Base-by-base conservation (phyloP, 1,140 invertebrate genomes). In the Eumeta japonica region DNA sequence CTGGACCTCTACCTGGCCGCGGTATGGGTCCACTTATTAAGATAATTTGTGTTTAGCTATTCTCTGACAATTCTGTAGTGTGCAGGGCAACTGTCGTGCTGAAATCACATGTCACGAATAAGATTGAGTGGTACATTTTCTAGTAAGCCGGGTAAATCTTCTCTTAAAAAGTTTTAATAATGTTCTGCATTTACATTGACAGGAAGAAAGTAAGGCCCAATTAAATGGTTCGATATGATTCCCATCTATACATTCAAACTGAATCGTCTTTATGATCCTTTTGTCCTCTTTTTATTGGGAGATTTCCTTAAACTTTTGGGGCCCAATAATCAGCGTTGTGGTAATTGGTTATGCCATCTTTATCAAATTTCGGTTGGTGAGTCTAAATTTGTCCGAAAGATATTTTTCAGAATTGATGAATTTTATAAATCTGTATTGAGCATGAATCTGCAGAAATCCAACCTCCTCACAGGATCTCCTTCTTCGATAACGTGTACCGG, bases 271-370 rank as follows among this genome's bases (percentile, higher is more conserved):
- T 72, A 57, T 16, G 51, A 41, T 27, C 45, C 38, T 18, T 38
- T 40, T 41, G 42, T 28, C 20, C 40, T 13, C 20, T 57, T 54
- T 37, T 35, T 48, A 45, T 59, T 47, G 14, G 61, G 55, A n/a
- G n/a, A 52, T 73, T 74, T 45, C 57, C 47, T 15, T 37, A 35
- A 17, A 12, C 39, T 47, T 45, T 45, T 7, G 37, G 31, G 10
- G 53, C 47, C 61, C 64, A 71, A 35, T 54, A 44, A 46, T 73
- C 60, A 28, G 43, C 41, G 37, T 73, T 74, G 32, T 67, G 65
- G 11, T 46, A 52, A 46, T 74, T 68, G 13, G 50, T 50, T 13
- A 61, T 49, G 0, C 56, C 58, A 38, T 49, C 52, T 35, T 54
- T 48, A 33, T 48, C 52, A 52, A 59, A 68, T 30, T 39, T 53